Base-by-base conservation (phyloP, 2,113 vertebrate genomes). In the Solea solea region DNA sequence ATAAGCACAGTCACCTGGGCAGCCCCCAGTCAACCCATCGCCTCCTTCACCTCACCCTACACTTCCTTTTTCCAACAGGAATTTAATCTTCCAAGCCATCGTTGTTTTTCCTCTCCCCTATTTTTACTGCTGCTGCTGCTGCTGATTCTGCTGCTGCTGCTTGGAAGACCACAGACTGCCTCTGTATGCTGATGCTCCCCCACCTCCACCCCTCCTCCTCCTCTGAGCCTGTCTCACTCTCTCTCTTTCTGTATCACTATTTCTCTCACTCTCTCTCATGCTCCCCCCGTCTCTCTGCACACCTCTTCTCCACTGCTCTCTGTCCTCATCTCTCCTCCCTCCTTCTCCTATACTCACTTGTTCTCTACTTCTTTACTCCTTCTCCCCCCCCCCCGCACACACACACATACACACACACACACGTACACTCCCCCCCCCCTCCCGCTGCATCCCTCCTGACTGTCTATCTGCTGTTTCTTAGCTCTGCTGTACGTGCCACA, bases 11-110 rank as follows among this genome's bases (percentile, higher is more conserved):
- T 72, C 15, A 57, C 41, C 75, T 39, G 10, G 41, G 52, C 58
- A 25, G 69, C 61, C 16, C 42, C 76, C 76, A 71, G 66, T 65
- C 5, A 54, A 73, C 78, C 78, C 79, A 70, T 75, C n/a, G 44
- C 84, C 74, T 81, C 70, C 81, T 65, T 81, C 85, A 86, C 80
- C 74, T 85, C 80, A 85, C 57, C 69, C 81, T 71, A 78, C 84
- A 51, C 69, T 87, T 89, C 89, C 87, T 88, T 89, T 80, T 86
- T 87, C 79, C 78, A 81, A 76, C 80, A 91, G 91, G 89, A 91
- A 92, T 92, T 88, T 90, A 89, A 91, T 91, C 92, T 91, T 87
- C 89, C 80, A 74, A 91, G 84, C 82, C 86, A 90, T 91, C 87
- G 64, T 89, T 91, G 88, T 90, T 91, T 93, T 91, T 79, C 80